Evolutionary conservation across 2,888 invertebrate genomes (phyloP).

Genomic region (Vanessa cardui): DNA sequence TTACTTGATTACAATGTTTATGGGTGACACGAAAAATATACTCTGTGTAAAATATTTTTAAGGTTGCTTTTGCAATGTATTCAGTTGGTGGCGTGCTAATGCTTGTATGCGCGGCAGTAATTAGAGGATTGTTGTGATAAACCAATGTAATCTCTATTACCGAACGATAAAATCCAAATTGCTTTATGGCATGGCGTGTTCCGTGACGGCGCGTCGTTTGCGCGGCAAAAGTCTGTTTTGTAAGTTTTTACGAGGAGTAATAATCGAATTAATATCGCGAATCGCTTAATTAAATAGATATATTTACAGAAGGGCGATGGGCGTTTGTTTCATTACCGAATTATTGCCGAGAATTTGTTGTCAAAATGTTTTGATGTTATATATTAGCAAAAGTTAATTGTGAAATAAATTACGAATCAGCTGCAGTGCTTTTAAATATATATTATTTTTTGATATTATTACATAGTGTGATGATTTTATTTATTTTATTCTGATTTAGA

Average conservation of each 20-base stretch:
- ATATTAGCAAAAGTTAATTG: not conserved
- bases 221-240: conserved; percentile 67
- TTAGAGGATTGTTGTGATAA: conserved; percentile 69
- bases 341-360: conserved; percentile 30
- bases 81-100: conserved; percentile 57
- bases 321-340: conserved; percentile 33
- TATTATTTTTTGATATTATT: too few relatives aligned
- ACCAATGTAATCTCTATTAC: conserved; percentile 77
- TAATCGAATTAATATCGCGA: conserved; percentile 80
- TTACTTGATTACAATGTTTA: conserved; percentile 44
- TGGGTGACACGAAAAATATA: conserved; percentile 20
- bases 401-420: too few relatives aligned
- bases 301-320: conserved; percentile 50
- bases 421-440: too few relatives aligned
- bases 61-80: conserved; percentile 50
- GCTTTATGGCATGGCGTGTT: conserved; percentile 62
- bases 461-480: too few relatives aligned
- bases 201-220: conserved; percentile 68
- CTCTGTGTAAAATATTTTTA: conserved; percentile 41
- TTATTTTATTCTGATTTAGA: too few relatives aligned
- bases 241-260: conserved; percentile 74
- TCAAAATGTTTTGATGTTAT: conserved; percentile 21
- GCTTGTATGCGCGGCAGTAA: conserved; percentile 63
- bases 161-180: conserved; percentile 74
- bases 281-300: conserved; percentile 80